phyloP scores from a whole-genome alignment of 2,888 invertebrate genomes.

The Nephrotoma flavescens region DNA sequence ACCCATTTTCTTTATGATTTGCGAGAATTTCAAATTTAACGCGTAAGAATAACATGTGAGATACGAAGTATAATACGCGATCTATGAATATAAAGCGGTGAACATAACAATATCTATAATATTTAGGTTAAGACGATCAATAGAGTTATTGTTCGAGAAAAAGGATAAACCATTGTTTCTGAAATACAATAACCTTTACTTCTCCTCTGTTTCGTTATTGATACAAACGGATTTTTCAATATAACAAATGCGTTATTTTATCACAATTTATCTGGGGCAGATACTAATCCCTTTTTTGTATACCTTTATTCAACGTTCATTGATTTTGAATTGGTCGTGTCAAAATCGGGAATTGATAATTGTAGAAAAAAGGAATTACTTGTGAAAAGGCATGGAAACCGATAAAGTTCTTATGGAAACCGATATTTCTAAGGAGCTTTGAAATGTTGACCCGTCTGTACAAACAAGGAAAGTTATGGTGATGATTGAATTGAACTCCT shows the following conservation, averaged over 20 bases:
- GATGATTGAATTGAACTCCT: too few species aligned
- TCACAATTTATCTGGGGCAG: not conserved
- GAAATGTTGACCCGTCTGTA: too few species aligned
- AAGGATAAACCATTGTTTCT: not conserved
- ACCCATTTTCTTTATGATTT: not conserved
- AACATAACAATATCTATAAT: not conserved
- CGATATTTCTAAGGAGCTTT: too few species aligned
- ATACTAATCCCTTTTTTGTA: not conserved
- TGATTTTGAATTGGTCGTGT: not conserved
- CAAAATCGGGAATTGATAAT: not conserved
- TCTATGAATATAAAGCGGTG: not conserved
- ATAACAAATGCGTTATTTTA: not conserved
- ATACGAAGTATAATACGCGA: not conserved
- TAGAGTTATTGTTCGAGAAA: not conserved
- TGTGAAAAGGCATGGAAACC: too few species aligned
- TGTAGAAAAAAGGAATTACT: too few species aligned
- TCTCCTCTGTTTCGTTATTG: not conserved
- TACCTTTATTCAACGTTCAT: not conserved
- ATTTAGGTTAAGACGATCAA: not conserved
- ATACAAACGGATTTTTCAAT: not conserved
- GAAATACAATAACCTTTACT: not conserved
- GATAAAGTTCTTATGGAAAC: too few species aligned
- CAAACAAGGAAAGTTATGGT: too few species aligned
- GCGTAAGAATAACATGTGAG: not conserved
- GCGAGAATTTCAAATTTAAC: not conserved